Percentiles rank a stretch among this genome's conserved stretches.
Evolutionary conservation across 2,888 invertebrate species (phyloP).

Genomic region (Tetanocera ferruginea): DNA sequence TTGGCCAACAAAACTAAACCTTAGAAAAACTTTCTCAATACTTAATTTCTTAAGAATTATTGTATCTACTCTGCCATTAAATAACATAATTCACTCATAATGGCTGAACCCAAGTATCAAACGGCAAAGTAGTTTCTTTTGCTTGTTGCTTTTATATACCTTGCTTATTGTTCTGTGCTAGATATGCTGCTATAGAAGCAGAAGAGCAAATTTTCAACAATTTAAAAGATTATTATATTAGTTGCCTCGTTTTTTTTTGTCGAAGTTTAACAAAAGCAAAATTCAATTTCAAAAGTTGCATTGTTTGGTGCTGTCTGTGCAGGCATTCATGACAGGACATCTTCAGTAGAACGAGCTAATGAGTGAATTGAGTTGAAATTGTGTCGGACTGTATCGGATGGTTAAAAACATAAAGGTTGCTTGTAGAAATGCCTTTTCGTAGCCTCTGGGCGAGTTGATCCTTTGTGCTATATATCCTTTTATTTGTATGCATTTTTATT

Average conservation of each 20-base stretch:
- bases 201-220: conserved; percentile 51
- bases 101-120: not conserved
- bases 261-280: no score
- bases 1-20: conserved; percentile 29
- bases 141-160: not conserved
- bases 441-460: conserved; percentile 47
- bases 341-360: conserved; percentile 38
- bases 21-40: not conserved
- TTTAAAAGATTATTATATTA: conserved; percentile 65
- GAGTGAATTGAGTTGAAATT: conserved; percentile 29
- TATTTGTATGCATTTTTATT: conserved; percentile 22
- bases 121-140: conserved; percentile 7
- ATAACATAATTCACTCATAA: conserved; percentile 24
- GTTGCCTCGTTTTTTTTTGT: conserved; percentile 42
- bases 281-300: not conserved
- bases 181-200: conserved; percentile 42
- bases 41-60: not conserved
- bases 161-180: conserved; percentile 48
- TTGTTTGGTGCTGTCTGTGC: not conserved
- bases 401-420: not conserved
- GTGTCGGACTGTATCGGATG: not conserved
- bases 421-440: conserved; percentile 48
- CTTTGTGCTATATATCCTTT: conserved; percentile 8
- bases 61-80: not conserved
- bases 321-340: conserved; percentile 34